Conservation (phyloP, 2,113 vertebrate species). For the Sceloporus undulatus region DNA sequence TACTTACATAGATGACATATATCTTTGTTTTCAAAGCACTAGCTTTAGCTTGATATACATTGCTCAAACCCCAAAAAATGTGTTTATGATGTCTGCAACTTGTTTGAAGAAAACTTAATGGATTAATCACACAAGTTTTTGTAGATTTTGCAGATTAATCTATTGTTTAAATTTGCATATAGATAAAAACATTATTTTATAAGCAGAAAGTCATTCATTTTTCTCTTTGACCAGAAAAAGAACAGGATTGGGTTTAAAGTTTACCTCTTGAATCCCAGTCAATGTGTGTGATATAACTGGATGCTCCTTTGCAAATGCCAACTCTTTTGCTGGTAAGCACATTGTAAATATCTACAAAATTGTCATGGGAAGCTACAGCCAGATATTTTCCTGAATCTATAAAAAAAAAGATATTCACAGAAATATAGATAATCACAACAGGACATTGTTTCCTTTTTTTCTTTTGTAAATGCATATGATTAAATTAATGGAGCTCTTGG, state of each 20-base stretch:
- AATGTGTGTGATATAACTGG: conserved; percentile 94
- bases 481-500: too few species aligned
- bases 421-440: conserved; percentile 26
- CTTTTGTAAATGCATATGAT: background rate
- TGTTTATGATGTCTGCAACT: background rate
- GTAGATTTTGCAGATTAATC: background rate
- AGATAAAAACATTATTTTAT: background rate
- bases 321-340: conserved; percentile 97
- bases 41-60: background rate
- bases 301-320: conserved; percentile 95
- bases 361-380: conserved; percentile 97
- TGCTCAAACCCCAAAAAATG: background rate
- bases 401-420: conserved; percentile 51
- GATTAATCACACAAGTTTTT: background rate
- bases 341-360: conserved; percentile 98
- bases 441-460: background rate
- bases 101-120: background rate
- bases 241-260: background rate
- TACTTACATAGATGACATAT: background rate
- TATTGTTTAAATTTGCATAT: background rate
- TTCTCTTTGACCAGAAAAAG: background rate
- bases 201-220: too few species aligned
- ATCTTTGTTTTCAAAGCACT: background rate
- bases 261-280: conserved; percentile 97
- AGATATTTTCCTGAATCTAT: conserved; percentile 95